phyloP scores from a whole-genome alignment of 2,797 vertebrate genomes.

The Labeo calbasu region DNA sequence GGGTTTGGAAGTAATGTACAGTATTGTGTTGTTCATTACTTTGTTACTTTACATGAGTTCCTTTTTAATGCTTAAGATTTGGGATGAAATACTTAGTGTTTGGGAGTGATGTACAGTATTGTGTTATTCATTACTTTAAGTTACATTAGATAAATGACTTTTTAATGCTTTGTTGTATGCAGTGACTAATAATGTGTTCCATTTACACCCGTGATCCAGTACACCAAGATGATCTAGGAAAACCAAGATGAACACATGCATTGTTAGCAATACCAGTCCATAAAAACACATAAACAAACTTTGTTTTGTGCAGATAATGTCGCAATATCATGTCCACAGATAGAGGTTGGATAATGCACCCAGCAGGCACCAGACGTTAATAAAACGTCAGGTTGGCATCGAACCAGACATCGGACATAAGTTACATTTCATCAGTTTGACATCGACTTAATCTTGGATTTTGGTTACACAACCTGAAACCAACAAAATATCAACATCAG shows the following conservation, averaged over 20 bases:
- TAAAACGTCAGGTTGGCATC: too few species aligned
- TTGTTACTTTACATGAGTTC: too few species aligned
- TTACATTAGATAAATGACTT: too few species aligned
- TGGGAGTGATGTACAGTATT: background rate
- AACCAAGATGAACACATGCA: background rate
- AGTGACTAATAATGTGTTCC: background rate
- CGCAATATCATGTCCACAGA: background rate
- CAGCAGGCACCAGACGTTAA: too few species aligned
- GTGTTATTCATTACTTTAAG: background rate
- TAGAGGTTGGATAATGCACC: background rate
- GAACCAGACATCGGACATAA: too few species aligned
- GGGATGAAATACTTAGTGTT: background rate
- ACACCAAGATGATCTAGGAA: background rate
- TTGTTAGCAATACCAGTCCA: background rate
- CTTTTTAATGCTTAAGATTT: background rate
- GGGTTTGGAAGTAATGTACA: background rate
- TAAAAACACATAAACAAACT: background rate
- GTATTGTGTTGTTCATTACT: background rate
- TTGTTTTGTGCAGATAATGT: background rate
- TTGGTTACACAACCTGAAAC: too few species aligned
- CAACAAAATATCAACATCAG: too few species aligned
- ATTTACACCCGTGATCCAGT: background rate
- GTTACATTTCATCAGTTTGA: too few species aligned
- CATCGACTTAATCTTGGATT: too few species aligned
- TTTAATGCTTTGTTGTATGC: background rate